Evolutionary conservation across 2,113 vertebrate genomes (phyloP), one percentile per base, ranked within the genome.

Genomic region (Sebastes schlegelii): DNA sequence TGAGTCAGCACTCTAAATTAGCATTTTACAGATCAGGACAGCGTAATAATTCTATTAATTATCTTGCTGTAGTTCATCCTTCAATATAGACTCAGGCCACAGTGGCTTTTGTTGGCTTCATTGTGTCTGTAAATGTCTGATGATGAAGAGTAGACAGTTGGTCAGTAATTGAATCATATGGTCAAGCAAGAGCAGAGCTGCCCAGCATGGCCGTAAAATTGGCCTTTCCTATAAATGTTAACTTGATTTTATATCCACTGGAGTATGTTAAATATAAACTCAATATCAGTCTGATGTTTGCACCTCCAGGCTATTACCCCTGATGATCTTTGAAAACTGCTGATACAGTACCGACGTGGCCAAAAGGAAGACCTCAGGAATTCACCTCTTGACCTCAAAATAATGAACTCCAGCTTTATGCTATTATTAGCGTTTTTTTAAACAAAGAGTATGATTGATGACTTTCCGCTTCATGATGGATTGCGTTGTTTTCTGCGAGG

Each of bases 311-410:
- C 8, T 73, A 60, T 68, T 13, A 74, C 6, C 10, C 4, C 9
- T 19, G 40, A 55, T 77, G 51, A 74, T 80, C 21, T 82, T 49
- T 67, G 11, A 74, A 61, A 68, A 77, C 51, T 84, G 80, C 74
- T 89, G 74, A 86, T 77, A 67, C 10, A 57, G 45, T n/a, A 66
- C 77, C 42, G 77, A 54, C 45, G 0, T 52, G 23, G 40, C 78
- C 64, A 65, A 63, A 67, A 48, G 26, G 52, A 76, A 69, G 21
- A 77, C 34, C 68, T 54, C 49, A 78, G 26, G 69, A 81, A 51
- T 74, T 88, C 55, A 86, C 87, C 83, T 80, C 8, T 69, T 85
- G 79, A 85, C 86, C 74, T 79, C 19, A 70, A 92, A 88, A 85
- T 82, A 86, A 83, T 68, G 23, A 63, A 55, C 55, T 64, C 64